These are phyloP conservation scores for Escarpia spicata DNA, from an alignment of 2,888 invertebrate genomes.

Conservation along the genomic window DNA sequence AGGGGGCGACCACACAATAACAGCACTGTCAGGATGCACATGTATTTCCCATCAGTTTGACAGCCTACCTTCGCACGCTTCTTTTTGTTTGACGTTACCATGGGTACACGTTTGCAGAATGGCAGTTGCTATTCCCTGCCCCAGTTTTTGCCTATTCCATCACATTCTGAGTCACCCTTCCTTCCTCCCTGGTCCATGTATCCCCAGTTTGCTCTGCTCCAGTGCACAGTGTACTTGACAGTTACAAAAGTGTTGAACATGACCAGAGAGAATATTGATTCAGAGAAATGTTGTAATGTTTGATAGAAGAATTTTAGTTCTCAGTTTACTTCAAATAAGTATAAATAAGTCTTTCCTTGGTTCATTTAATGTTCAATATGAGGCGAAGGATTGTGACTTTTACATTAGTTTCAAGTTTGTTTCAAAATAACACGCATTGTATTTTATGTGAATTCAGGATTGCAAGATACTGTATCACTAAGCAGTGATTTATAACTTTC, in stretches of 20 bases:
- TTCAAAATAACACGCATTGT: neutral
- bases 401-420: neutral
- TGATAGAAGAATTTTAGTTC: neutral
- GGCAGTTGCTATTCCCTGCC: constrained; percentile 1
- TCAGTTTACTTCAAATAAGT: neutral
- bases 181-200: neutral
- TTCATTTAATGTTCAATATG: neutral
- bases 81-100: neutral
- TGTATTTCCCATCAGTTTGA: neutral
- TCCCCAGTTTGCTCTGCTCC: neutral
- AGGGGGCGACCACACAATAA: too few species aligned
- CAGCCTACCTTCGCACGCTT: neutral
- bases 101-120: neutral
- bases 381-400: neutral
- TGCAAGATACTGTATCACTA: neutral
- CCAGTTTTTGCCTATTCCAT: constrained; percentile 8
- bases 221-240: neutral
- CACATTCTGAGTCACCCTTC: neutral
- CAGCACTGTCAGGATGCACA: neutral
- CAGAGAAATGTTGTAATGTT: neutral
- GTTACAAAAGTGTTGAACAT: neutral
- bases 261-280: neutral
- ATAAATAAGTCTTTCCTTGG: neutral
- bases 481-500: neutral
- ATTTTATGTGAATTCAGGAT: neutral